Base-by-base conservation (phyloP, 2,888 invertebrate species). In the Bhutanitis thaidina region DNA sequence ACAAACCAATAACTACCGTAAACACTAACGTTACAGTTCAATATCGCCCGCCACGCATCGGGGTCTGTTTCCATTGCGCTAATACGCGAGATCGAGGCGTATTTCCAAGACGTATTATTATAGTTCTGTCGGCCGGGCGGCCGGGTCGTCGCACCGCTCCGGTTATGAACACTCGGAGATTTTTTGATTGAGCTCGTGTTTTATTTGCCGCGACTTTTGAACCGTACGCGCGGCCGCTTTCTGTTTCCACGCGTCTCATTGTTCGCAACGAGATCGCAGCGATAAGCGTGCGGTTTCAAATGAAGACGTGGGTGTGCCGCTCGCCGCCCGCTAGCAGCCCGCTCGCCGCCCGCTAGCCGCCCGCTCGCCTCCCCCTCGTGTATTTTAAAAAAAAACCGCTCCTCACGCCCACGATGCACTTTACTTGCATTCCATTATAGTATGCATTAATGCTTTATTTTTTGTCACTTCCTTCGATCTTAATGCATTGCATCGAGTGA, bases 121-220 rank as follows among this genome's bases (percentile, higher is more conserved):
- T 7, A 34, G 34, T 12, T 12, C 27, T 7, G 8, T 27, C 27
- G 27, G 8, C 5, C 20, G 79, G n/a, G 81, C 71, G 81, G 83
- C 79, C 78, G 74, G 86, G 87, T 86, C 84, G 84, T 80, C 84
- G 87, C 77, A 74, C 85, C 77, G 67, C 69, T 72, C 78, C 80
- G 82, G 85, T 83, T 84, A 85, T 86, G 82, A 5, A 88, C 84
- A 79, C 80, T 75, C 78, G 79, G 74, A 79, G 74, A 83, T 83
- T 84, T n/a, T 86, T 88, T 87, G 87, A 88, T 88, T 86, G 87
- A 86, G 81, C 80, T 87, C 86, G 83, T 83, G 40, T 84, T 87
- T 83, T 80, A 81, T 83, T 86, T 80, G 77, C 75, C n/a, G 9
- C 25, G 27, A 13, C 40, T 40, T 14, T 40, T 15, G 16, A 10